A percentile compares a stretch with the other conserved stretches of the same genome.
These are phyloP conservation scores for Calycopis cecrops DNA, from an alignment of 1,140 invertebrate species.

Conservation along the genomic window DNA sequence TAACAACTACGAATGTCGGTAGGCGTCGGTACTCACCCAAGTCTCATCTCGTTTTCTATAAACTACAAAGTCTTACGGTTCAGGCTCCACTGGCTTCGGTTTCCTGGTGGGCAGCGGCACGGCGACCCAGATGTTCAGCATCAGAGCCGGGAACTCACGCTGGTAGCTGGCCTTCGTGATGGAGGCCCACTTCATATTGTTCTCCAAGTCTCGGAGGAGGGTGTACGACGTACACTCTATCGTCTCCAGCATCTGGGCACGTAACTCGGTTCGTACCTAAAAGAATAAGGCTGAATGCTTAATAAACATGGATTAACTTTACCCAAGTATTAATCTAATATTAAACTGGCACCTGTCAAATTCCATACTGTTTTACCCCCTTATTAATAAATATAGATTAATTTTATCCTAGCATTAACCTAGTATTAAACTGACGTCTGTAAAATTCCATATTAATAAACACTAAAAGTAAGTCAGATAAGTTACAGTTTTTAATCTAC, in stretches of 20 bases:
- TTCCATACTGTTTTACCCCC: too few species aligned
- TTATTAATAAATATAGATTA: too few species aligned
- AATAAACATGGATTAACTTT: not conserved
- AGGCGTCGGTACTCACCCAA: too few species aligned
- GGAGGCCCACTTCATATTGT: conserved; percentile 40
- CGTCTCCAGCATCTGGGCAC: conserved; percentile 43
- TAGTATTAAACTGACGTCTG: too few species aligned
- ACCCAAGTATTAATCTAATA: too few species aligned
- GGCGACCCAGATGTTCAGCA: conserved; percentile 56
- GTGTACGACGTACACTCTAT: conserved; percentile 57
- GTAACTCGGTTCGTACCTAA: conserved; percentile 48
- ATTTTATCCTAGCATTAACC: too few species aligned
- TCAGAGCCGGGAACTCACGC: conserved; percentile 45
- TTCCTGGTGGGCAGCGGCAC: conserved; percentile 54
- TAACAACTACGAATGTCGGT: too few species aligned
- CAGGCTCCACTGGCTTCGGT: conserved; percentile 45
- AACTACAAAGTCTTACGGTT: conserved; percentile 31
- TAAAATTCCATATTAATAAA: too few species aligned
- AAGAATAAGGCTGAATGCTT: not conserved
- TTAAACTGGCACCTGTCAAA: too few species aligned
- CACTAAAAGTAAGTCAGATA: too few species aligned
- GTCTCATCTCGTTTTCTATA: too few species aligned
- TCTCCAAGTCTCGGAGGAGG: conserved; percentile 47
- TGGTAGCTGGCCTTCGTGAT: conserved; percentile 52
- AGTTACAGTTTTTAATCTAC: too few species aligned